These are phyloP conservation scores for Cyprinodon diabolis DNA, from an alignment of 2,797 vertebrate species.

Conservation along the genomic window DNA sequence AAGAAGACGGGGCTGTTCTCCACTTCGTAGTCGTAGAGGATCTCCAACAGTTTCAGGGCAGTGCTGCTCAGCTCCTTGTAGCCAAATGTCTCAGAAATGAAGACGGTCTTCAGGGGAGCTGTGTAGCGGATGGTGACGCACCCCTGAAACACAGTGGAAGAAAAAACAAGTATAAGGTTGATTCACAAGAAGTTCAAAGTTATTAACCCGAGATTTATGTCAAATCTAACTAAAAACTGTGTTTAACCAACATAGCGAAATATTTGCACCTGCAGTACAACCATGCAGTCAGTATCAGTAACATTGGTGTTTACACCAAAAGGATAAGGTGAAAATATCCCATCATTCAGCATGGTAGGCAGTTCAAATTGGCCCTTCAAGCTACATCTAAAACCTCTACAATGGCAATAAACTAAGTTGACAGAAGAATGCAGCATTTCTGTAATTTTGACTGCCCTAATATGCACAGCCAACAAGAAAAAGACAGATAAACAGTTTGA, in stretches of 20 bases:
- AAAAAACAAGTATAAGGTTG: neutral
- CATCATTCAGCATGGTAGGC: neutral
- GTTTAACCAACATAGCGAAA: too few relatives aligned
- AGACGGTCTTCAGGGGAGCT: constrained; percentile 88
- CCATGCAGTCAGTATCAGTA: too few relatives aligned
- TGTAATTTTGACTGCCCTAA: too few relatives aligned
- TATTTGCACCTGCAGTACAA: too few relatives aligned
- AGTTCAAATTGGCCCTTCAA: neutral
- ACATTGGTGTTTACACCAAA: neutral
- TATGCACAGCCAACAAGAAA: too few relatives aligned
- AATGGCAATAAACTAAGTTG: neutral
- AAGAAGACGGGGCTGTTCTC: constrained; percentile 91
- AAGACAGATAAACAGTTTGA: too few relatives aligned
- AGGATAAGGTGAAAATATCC: neutral
- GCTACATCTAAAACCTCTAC: neutral
- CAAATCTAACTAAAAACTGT: neutral
- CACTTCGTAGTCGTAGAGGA: constrained; percentile 91
- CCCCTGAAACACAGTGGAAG: constrained; percentile 78
- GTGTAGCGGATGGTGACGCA: constrained; percentile 93
- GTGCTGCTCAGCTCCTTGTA: constrained; percentile 87
- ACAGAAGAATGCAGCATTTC: neutral
- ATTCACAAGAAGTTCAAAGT: neutral
- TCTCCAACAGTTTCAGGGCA: constrained; percentile 88
- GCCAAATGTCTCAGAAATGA: constrained; percentile 92
- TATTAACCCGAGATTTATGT: neutral